A percentile compares a stretch with the other conserved stretches of the same genome.
Conservation (phyloP, 2,888 invertebrate genomes). For the Drosophila mettleri region DNA sequence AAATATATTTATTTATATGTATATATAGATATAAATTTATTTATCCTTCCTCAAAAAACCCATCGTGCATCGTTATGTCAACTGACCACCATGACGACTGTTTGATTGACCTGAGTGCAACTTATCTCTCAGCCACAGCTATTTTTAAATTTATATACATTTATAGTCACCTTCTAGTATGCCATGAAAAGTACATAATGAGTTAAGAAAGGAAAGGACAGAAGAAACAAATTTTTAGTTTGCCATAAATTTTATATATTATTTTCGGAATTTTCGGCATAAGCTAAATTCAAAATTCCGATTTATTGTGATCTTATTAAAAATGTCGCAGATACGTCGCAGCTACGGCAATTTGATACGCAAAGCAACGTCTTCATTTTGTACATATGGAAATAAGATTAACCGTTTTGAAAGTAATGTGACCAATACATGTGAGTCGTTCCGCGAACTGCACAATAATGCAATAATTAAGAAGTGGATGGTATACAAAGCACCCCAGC, state of each 20-base stretch:
- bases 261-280: not conserved
- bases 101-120: too few species aligned
- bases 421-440: not conserved
- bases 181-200: not conserved
- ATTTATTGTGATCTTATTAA: not conserved
- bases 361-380: not conserved
- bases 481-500: fast-evolving
- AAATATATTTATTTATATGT: too few species aligned
- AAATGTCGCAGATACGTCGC: not conserved
- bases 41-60: too few species aligned
- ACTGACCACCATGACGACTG: too few species aligned
- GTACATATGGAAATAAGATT: not conserved
- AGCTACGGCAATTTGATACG: not conserved
- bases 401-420: too few species aligned
- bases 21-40: too few species aligned
- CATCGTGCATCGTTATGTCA: too few species aligned
- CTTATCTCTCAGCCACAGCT: too few species aligned
- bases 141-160: not conserved
- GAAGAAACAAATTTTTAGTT: not conserved
- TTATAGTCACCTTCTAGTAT: not conserved
- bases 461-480: not conserved
- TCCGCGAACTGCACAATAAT: not conserved
- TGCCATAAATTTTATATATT: not conserved
- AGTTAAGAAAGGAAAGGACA: too few species aligned
- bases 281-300: conserved; percentile 9